Conservation (phyloP, 2,113 vertebrate genomes). For the Hystrix brachyura region DNA sequence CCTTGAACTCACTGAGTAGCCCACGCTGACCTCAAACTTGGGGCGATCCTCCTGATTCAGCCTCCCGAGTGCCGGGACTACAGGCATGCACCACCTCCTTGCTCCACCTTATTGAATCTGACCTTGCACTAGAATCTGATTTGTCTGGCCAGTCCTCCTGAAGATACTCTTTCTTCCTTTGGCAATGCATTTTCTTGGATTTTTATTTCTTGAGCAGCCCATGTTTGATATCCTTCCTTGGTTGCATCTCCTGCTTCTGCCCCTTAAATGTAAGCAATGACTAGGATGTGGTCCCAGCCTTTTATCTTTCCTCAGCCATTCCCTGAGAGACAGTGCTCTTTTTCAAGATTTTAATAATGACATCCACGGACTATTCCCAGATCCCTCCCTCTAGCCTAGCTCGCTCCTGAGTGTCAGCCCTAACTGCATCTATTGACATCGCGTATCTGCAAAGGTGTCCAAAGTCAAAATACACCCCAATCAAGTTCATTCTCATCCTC, state of each 20-base stretch:
- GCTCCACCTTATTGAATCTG: not conserved
- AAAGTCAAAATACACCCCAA: not conserved
- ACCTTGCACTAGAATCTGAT: not conserved
- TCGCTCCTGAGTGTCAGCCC: not conserved
- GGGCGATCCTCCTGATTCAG: not conserved
- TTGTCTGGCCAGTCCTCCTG: too few species aligned
- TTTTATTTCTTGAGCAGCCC: not conserved
- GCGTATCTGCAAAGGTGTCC: not conserved
- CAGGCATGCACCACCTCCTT: too few species aligned
- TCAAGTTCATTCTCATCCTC: not conserved
- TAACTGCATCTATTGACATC: not conserved
- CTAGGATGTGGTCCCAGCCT: not conserved
- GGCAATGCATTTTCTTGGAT: not conserved
- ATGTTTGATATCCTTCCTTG: not conserved
- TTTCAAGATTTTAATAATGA: conserved; percentile 21
- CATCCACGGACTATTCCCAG: not conserved
- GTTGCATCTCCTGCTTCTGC: not conserved
- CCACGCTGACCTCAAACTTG: too few species aligned
- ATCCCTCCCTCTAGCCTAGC: not conserved
- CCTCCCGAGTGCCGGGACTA: too few species aligned
- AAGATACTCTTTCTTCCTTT: not conserved
- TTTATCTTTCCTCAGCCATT: not conserved
- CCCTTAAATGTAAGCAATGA: not conserved
- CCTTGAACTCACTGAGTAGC: too few species aligned
- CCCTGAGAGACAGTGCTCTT: not conserved